These are phyloP conservation scores for Potorous gilbertii DNA, from an alignment of 2,797 vertebrate genomes.

Conservation along the genomic window DNA sequence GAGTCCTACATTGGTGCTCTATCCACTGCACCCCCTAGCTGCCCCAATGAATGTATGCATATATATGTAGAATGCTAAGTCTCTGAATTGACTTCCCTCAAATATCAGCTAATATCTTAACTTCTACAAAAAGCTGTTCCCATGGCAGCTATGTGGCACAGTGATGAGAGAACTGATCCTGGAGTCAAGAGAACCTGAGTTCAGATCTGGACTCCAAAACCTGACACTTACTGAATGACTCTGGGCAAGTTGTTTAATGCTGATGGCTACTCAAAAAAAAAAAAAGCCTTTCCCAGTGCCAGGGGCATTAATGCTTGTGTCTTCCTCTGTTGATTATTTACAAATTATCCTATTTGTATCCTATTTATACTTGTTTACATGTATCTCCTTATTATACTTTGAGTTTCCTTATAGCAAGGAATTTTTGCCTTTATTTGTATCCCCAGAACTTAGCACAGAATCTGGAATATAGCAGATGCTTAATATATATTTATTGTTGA, in stretches of 20 bases:
- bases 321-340: background rate
- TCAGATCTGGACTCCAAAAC: no score
- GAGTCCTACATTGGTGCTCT: no score
- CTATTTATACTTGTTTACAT: background rate
- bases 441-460: background rate
- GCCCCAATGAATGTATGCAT: no score
- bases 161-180: no score
- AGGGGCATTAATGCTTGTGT: background rate
- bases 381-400: background rate
- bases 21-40: no score
- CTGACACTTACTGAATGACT: no score
- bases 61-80: background rate
- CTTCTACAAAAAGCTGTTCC: background rate
- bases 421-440: background rate
- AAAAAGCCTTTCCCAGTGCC: background rate
- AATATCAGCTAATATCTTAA: background rate
- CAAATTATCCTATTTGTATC: background rate
- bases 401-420: background rate
- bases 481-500: background rate
- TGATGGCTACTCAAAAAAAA: no score
- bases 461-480: background rate
- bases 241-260: no score
- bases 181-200: no score
- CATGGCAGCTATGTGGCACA: no score
- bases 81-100: background rate